Conservation (phyloP, 2,797 vertebrate genomes). For the Mormyrus proboscirostris region DNA sequence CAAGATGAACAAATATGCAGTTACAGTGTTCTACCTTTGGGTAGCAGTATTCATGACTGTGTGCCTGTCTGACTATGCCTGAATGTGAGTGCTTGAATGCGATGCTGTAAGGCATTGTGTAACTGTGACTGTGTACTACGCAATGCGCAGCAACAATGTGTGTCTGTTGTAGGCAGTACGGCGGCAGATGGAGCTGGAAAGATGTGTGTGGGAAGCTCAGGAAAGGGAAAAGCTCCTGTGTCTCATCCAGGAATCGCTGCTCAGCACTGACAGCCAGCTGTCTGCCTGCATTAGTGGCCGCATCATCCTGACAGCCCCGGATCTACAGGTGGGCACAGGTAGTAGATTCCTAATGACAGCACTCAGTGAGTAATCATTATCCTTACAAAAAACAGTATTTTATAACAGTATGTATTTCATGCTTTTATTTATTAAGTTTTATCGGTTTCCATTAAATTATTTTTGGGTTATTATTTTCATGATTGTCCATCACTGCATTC, state of each 20-base stretch:
- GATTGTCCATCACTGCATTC: not conserved
- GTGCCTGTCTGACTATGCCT: not conserved
- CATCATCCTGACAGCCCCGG: constrained; percentile 65
- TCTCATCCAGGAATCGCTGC: constrained; percentile 66
- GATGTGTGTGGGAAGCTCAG: constrained; percentile 68
- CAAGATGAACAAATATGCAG: not conserved
- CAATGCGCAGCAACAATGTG: not conserved
- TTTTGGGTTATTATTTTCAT: not conserved
- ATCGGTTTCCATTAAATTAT: not conserved
- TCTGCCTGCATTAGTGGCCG: constrained; percentile 58
- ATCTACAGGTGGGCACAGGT: constrained; percentile 58
- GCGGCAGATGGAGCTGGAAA: constrained; percentile 70
- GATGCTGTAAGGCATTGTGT: not conserved
- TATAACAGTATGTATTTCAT: not conserved
- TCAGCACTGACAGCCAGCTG: constrained; percentile 61
- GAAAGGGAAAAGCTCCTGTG: constrained; percentile 69
- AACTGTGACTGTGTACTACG: not conserved
- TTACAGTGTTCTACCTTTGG: not conserved
- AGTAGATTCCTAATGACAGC: not conserved
- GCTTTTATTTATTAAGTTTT: not conserved
- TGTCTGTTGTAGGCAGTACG: constrained; percentile 58
- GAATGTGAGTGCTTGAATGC: not conserved
- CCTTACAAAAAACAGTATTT: not conserved
- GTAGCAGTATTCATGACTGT: not conserved
- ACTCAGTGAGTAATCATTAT: not conserved